Evolutionary conservation across 2,113 vertebrate genomes (phyloP).

Genomic region (Caranx melampygus): DNA sequence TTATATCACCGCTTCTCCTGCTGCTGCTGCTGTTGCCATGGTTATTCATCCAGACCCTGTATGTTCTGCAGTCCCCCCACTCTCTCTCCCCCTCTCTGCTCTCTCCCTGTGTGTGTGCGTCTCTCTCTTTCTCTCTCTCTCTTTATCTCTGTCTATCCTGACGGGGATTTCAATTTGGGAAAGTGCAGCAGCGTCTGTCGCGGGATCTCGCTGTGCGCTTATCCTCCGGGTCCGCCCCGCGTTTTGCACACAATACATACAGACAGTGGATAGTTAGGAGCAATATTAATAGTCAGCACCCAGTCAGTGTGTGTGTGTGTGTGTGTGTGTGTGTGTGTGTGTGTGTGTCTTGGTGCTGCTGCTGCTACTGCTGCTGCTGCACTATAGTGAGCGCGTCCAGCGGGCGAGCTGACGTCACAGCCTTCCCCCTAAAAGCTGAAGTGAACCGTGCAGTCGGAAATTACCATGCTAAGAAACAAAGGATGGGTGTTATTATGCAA

Average conservation of each 20-base stretch:
- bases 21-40: conserved; percentile 88
- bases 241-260: conserved; percentile 15
- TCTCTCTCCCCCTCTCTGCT: conserved; percentile 12
- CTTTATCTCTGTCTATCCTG: conserved; percentile 36
- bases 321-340: conserved; percentile 13
- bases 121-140: conserved; percentile 29
- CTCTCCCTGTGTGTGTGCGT: conserved; percentile 15
- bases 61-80: conserved; percentile 72
- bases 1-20: conserved; percentile 75
- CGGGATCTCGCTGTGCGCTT: conserved; percentile 54
- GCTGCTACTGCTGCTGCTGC: conserved; percentile 35
- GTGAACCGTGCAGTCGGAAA: conserved; percentile 33
- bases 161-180: conserved; percentile 64
- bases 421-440: conserved; percentile 53
- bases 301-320: conserved; percentile 18
- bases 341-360: conserved; percentile 6
- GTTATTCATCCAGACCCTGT: conserved; percentile 85
- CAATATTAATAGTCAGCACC: conserved; percentile 65
- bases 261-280: conserved; percentile 24
- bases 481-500: conserved; percentile 7
- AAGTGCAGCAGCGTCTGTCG: conserved; percentile 67
- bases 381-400: conserved; percentile 49
- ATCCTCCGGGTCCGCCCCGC: conserved; percentile 23
- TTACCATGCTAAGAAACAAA: conserved; percentile 12
- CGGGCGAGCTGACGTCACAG: conserved; percentile 75